Percentiles rank a stretch among this genome's conserved stretches.
phyloP scores from a whole-genome alignment of 2,888 invertebrate genomes.

The Bombylius major region DNA sequence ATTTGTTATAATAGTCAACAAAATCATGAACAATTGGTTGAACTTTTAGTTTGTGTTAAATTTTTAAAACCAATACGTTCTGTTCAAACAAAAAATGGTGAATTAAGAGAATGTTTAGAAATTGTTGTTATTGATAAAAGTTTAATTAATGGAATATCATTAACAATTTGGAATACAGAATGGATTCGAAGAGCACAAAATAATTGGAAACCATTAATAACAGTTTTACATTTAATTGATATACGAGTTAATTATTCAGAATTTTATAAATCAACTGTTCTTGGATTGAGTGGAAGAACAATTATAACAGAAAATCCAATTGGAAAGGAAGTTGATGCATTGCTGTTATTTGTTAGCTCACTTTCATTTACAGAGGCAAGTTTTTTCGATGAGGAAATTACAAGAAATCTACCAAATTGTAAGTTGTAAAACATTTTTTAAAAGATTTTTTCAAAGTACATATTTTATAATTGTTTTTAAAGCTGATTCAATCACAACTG shows the following conservation, averaged over 20 bases:
- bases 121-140: constrained; percentile 54
- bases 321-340: constrained; percentile 45
- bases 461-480: constrained; percentile 14
- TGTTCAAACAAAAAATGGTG: constrained; percentile 48
- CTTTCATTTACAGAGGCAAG: constrained; percentile 30
- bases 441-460: neutral
- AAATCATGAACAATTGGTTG: constrained; percentile 36
- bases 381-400: constrained; percentile 15
- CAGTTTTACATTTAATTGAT: constrained; percentile 60
- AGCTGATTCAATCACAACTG: constrained; percentile 42
- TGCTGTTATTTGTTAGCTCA: constrained; percentile 41
- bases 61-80: constrained; percentile 47
- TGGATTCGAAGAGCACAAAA: constrained; percentile 46
- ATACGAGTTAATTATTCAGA: constrained; percentile 48
- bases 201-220: constrained; percentile 53
- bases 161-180: constrained; percentile 54
- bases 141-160: constrained; percentile 43
- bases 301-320: constrained; percentile 64
- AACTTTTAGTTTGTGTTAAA: constrained; percentile 57
- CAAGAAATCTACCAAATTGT: constrained; percentile 32
- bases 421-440: constrained; percentile 14
- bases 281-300: constrained; percentile 41
- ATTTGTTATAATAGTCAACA: constrained; percentile 16
- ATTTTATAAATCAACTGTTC: constrained; percentile 40
- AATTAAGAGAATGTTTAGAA: constrained; percentile 47